Conservation (phyloP, 2,888 invertebrate genomes). For the Petrophora chlorosata region DNA sequence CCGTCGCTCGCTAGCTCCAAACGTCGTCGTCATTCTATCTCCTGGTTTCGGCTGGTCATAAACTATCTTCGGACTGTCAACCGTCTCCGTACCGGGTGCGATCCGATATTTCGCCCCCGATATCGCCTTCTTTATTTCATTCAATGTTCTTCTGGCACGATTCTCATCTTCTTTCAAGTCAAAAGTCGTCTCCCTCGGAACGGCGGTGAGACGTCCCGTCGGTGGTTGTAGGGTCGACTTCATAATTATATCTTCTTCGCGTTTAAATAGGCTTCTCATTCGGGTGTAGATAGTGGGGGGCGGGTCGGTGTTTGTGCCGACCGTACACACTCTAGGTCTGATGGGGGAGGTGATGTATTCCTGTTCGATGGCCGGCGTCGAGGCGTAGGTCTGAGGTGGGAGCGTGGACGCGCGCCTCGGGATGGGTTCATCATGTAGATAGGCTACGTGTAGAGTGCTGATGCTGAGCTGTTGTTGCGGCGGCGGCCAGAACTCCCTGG, state of each 20-base stretch:
- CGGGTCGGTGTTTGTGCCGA: conserved; percentile 76
- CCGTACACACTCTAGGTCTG: conserved; percentile 62
- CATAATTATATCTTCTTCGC: conserved; percentile 45
- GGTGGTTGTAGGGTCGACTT: conserved; percentile 45
- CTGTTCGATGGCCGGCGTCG: conserved; percentile 49
- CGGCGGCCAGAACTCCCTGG: conserved; percentile 72
- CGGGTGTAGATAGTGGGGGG: conserved; percentile 58
- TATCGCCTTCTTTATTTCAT: conserved; percentile 68
- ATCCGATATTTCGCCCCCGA: conserved; percentile 71
- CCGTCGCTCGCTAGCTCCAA: conserved; percentile 63
- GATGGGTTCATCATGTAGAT: conserved; percentile 66
- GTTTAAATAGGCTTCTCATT: conserved; percentile 56
- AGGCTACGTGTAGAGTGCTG: conserved; percentile 75
- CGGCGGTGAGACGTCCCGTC: conserved; percentile 60
- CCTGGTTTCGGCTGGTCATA: conserved; percentile 74
- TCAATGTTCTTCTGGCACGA: conserved; percentile 59
- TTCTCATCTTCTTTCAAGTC: conserved; percentile 61
- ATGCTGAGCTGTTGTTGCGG: conserved; percentile 73
- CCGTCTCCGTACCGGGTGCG: conserved; percentile 60
- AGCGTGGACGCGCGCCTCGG: conserved; percentile 63
- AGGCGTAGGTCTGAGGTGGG: conserved; percentile 57
- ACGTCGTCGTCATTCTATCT: conserved; percentile 73
- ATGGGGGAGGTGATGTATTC: conserved; percentile 33
- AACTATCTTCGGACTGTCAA: conserved; percentile 76
- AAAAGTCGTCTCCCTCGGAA: conserved; percentile 61